A percentile compares a stretch with the other conserved stretches of the same genome.
phyloP scores from a whole-genome alignment of 1,140 invertebrate species.

The Drosophila serrata region DNA sequence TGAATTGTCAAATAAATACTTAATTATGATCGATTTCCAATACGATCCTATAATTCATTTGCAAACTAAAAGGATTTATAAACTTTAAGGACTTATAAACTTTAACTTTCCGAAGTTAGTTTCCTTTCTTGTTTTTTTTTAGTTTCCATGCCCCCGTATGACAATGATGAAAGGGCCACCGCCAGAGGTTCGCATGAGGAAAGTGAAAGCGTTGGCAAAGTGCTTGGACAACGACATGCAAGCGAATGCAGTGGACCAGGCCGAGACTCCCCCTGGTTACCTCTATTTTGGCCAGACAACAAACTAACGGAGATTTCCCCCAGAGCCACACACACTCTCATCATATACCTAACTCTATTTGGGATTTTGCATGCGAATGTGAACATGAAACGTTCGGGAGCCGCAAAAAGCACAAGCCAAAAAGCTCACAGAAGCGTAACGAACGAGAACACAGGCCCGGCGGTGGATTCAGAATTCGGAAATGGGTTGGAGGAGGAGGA shows the following conservation, averaged over 20 bases:
- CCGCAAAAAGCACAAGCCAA: constrained; percentile 79
- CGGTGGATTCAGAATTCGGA: constrained; percentile 24
- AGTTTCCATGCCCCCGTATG: not conserved
- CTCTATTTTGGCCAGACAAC: constrained; percentile 20
- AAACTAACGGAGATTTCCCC: constrained; percentile 54
- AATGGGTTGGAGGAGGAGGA: constrained; percentile 1
- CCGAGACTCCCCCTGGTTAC: not conserved
- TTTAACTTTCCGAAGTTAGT: no score
- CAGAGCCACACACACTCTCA: not conserved
- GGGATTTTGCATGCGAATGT: constrained; percentile 66
- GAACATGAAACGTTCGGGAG: constrained; percentile 57
- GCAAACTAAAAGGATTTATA: no score
- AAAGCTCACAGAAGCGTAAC: constrained; percentile 78
- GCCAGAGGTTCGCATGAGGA: constrained; percentile 28
- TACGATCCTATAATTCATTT: no score
- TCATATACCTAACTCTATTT: constrained; percentile 32
- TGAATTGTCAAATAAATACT: no score
- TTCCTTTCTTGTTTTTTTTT: no score
- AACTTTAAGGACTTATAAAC: no score
- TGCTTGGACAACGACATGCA: constrained; percentile 68
- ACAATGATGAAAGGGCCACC: constrained; percentile 15
- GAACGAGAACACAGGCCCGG: constrained; percentile 46
- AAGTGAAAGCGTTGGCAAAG: constrained; percentile 71
- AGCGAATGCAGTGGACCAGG: constrained; percentile 72
- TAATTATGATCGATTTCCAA: no score